phyloP scores from a whole-genome alignment of 2,888 invertebrate species.

The Nemotelus pantherinus region DNA sequence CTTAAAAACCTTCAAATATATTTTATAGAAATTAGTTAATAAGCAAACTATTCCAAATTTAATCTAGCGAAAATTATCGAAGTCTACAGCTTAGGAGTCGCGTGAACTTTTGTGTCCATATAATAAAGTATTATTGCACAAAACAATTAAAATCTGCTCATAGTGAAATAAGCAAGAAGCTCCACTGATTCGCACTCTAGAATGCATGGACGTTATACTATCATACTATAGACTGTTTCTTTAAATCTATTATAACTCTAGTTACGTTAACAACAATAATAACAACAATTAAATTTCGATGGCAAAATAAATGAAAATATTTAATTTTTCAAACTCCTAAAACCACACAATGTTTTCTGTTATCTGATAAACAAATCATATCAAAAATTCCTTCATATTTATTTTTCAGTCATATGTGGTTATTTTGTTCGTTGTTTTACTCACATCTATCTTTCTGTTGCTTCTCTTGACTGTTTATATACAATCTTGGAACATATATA shows the following conservation, averaged over 20 bases:
- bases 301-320: too few species aligned
- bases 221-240: conserved; percentile 21
- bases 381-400: neutral
- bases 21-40: neutral
- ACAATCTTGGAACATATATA: neutral
- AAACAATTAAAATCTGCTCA: too few species aligned
- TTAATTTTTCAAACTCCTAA: too few species aligned
- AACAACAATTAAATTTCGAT: too few species aligned
- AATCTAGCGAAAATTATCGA: neutral
- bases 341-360: neutral
- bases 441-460: neutral
- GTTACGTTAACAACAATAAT: too few species aligned
- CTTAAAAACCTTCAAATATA: conserved; percentile 16
- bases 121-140: too few species aligned
- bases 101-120: too few species aligned
- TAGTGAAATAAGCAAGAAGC: too few species aligned
- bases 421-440: neutral
- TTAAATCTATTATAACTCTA: neutral
- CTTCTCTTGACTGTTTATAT: neutral
- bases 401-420: neutral
- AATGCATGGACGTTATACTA: too few species aligned
- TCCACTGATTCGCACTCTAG: too few species aligned
- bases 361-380: conserved; percentile 21
- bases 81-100: too few species aligned
- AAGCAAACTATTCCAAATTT: conserved; percentile 18